Conservation (phyloP, 2,797 vertebrate genomes). For the Anas bernieri region DNA sequence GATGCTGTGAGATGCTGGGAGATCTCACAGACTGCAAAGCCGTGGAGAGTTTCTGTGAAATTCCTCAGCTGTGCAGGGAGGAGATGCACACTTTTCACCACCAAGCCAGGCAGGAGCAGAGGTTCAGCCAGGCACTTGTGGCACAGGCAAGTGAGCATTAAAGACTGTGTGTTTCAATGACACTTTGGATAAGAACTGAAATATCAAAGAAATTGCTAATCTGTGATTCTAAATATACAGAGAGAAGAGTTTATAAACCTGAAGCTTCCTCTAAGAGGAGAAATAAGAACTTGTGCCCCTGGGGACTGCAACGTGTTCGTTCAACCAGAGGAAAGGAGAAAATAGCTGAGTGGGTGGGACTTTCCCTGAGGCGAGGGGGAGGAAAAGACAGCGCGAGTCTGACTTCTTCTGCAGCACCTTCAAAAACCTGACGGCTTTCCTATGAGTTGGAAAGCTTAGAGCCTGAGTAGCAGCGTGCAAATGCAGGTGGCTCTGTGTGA, state of each 20-base stretch:
- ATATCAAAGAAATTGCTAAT: background rate
- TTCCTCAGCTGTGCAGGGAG: background rate
- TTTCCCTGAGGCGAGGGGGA: background rate
- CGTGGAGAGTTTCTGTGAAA: background rate
- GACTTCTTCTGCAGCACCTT: background rate
- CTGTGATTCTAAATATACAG: background rate
- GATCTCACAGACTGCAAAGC: background rate
- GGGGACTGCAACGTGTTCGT: background rate
- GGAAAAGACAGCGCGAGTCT: background rate
- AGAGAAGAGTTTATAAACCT: background rate
- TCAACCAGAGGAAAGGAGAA: background rate
- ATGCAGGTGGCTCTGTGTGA: background rate
- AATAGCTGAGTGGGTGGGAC: conserved; percentile 19
- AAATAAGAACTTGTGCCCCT: background rate
- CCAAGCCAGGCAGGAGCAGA: background rate
- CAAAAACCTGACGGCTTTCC: background rate
- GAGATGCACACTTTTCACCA: background rate
- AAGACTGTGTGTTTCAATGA: background rate
- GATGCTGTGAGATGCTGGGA: background rate
- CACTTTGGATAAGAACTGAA: background rate
- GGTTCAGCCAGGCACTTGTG: background rate
- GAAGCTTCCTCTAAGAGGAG: background rate
- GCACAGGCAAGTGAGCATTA: background rate
- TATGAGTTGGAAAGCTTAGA: background rate
- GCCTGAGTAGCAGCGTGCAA: background rate